These are phyloP conservation scores for Poecilia velifera DNA, from an alignment of 2,797 vertebrate species.

Conservation along the genomic window DNA sequence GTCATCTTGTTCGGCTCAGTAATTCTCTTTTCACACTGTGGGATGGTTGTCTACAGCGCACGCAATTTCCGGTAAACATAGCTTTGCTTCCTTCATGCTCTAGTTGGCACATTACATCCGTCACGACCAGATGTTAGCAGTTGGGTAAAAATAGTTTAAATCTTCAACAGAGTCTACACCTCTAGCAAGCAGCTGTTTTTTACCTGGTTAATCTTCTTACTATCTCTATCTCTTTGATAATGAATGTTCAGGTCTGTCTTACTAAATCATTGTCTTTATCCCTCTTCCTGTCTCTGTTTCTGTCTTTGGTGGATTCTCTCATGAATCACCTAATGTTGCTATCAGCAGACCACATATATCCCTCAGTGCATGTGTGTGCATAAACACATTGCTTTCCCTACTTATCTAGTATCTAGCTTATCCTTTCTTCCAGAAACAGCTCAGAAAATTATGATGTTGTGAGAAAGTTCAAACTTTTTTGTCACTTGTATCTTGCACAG, in stretches of 20 bases:
- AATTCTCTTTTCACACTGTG: too few relatives aligned
- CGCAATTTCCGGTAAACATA: too few relatives aligned
- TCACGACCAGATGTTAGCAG: too few relatives aligned
- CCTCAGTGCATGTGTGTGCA: slow-evolving; percentile 1
- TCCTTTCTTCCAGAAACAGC: background rate
- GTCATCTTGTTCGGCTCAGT: too few relatives aligned
- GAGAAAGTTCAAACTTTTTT: background rate
- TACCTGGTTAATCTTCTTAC: background rate
- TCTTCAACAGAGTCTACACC: too few relatives aligned
- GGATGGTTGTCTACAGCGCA: too few relatives aligned
- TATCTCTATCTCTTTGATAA: slow-evolving; percentile 4
- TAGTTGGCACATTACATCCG: too few relatives aligned
- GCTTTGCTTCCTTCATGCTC: too few relatives aligned
- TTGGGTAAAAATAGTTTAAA: too few relatives aligned
- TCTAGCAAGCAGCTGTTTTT: too few relatives aligned
- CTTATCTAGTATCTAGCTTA: background rate
- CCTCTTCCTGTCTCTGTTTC: background rate
- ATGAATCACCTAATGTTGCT: slow-evolving; percentile 54
- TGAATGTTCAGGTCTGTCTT: slow-evolving; percentile 22
- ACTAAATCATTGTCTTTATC: slow-evolving; percentile 9
- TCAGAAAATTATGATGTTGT: background rate
- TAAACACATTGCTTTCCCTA: background rate
- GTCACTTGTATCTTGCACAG: background rate
- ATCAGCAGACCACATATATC: slow-evolving; percentile 36
- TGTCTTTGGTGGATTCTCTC: slow-evolving; percentile 18